phyloP scores from a whole-genome alignment of 2,797 vertebrate species.

The Poliocrania exsul region DNA sequence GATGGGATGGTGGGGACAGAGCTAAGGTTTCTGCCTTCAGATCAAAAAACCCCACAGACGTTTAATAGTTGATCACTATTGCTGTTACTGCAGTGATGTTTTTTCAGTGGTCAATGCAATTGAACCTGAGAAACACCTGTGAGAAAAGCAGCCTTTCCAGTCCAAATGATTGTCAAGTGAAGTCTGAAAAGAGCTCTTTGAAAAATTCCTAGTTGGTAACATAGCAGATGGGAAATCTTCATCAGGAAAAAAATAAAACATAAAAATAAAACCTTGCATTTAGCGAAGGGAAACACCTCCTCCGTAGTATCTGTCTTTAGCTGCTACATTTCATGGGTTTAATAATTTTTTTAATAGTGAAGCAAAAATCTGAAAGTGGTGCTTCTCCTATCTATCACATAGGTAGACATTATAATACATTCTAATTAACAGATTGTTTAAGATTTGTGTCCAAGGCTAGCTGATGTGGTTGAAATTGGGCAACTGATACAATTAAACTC shows the following conservation, averaged over 20 bases:
- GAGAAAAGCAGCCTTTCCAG: not conserved
- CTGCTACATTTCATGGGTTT: not conserved
- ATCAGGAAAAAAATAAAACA: not conserved
- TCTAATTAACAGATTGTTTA: not conserved
- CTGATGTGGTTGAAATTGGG: not conserved
- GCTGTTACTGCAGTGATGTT: not conserved
- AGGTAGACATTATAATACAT: not conserved
- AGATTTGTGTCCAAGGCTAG: not conserved
- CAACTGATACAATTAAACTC: not conserved
- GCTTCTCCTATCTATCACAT: not conserved
- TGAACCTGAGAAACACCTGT: not conserved
- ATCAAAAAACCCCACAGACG: fast-evolving
- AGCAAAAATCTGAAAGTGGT: not conserved
- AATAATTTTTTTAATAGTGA: not conserved
- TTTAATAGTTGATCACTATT: not conserved
- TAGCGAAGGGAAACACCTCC: slow-evolving; percentile 40
- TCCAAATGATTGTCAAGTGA: not conserved
- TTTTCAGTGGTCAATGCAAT: not conserved
- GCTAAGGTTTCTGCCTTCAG: not conserved
- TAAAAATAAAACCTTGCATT: slow-evolving; percentile 27
- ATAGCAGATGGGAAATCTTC: slow-evolving; percentile 42
- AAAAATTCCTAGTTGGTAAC: not conserved
- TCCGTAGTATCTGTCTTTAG: slow-evolving; percentile 4
- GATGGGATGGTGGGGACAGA: not conserved
- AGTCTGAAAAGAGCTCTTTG: not conserved